Conservation (phyloP, 2,888 invertebrate genomes). For the Brachypalpus laphriformis region DNA sequence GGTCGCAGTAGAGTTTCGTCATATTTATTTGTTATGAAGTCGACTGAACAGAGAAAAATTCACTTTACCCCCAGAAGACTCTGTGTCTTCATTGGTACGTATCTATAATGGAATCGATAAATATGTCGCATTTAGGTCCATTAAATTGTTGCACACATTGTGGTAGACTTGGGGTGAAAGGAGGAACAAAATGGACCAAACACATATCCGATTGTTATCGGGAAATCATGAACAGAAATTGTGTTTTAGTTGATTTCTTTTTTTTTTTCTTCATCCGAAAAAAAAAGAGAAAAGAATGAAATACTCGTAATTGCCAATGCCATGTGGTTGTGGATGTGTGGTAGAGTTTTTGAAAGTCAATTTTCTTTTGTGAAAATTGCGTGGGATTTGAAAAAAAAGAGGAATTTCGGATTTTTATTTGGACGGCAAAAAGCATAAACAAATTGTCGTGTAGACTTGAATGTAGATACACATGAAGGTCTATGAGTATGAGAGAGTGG, state of each 20-base stretch:
- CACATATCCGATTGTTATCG: constrained; percentile 50
- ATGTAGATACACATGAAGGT: too few species aligned
- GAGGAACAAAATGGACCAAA: constrained; percentile 5
- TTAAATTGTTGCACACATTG: constrained; percentile 19
- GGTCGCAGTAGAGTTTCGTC: constrained; percentile 34
- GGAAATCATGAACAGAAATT: constrained; percentile 37
- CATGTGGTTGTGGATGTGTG: constrained; percentile 42
- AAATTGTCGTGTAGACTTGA: constrained; percentile 18
- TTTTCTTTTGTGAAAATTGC: constrained; percentile 30
- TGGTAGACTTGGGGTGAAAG: neutral
- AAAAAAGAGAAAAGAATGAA: neutral
- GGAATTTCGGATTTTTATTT: neutral
- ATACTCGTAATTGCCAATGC: constrained; percentile 13
- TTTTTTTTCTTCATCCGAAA: neutral
- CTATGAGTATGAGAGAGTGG: neutral
- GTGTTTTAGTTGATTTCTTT: neutral
- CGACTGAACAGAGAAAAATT: constrained; percentile 2
- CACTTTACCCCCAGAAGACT: neutral
- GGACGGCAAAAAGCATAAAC: constrained; percentile 12
- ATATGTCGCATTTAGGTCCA: constrained; percentile 51
- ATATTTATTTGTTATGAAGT: constrained; percentile 19
- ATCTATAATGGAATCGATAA: constrained; percentile 49
- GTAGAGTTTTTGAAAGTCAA: constrained; percentile 3
- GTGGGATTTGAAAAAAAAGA: constrained; percentile 6
- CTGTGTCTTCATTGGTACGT: constrained; percentile 25